phyloP scores from a whole-genome alignment of 2,888 invertebrate species.

The Mayetiola destructor region DNA sequence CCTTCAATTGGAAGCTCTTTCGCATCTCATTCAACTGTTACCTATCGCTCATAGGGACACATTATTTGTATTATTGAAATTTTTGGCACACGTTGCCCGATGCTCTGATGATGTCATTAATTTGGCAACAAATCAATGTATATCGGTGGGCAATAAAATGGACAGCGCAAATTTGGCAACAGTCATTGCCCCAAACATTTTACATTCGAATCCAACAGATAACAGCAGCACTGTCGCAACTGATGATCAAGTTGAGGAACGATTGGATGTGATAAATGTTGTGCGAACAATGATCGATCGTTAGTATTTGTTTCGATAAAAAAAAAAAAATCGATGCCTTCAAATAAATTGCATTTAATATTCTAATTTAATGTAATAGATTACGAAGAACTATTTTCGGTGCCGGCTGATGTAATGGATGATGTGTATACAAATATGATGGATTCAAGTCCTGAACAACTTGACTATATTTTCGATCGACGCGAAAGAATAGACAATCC shows the following conservation, averaged over 20 bases:
- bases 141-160: conserved; percentile 73
- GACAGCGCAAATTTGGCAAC: conserved; percentile 84
- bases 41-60: conserved; percentile 84
- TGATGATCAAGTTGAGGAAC: conserved; percentile 43
- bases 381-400: conserved; percentile 54
- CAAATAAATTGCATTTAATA: conserved; percentile 24
- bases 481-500: conserved; percentile 17
- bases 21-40: conserved; percentile 69
- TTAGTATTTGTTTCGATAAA: neutral
- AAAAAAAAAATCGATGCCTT: neutral
- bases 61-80: conserved; percentile 56
- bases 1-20: conserved; percentile 67
- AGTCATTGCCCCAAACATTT: conserved; percentile 84
- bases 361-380: conserved; percentile 62
- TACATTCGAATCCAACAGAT: conserved; percentile 39
- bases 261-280: conserved; percentile 81
- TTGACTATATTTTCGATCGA: conserved; percentile 47
- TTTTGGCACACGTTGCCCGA: conserved; percentile 62
- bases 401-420: conserved; percentile 69
- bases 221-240: conserved; percentile 18
- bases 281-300: conserved; percentile 43
- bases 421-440: conserved; percentile 75
- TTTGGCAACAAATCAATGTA: conserved; percentile 34
- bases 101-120: conserved; percentile 47
- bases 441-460: conserved; percentile 66